Base-by-base conservation (phyloP, 2,797 vertebrate species). In the Eospalax fontanierii region DNA sequence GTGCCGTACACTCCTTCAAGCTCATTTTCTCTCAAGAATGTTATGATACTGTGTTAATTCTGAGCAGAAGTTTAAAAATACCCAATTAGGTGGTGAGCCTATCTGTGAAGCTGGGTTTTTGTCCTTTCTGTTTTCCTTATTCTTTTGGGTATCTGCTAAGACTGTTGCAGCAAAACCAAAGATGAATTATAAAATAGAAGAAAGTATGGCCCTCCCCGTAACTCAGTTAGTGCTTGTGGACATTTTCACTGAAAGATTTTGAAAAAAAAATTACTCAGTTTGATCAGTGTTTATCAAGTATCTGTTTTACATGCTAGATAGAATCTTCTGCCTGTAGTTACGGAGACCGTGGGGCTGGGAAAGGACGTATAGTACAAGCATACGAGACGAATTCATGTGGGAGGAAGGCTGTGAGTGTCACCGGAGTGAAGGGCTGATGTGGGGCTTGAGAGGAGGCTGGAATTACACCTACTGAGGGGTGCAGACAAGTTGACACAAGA, bases 221-320 rank as follows among this genome's bases (percentile, higher is more conserved):
- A 65, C 2, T 46, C 75, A 85, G 7, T 86, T 88, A 82, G 43
- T 66, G 59, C 50, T 79, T 46, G n/a, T 4, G 84, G 92, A 38
- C 5, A 28, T 6, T 87, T 93, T 81, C 71, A 35, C 80, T 76
- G 73, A 92, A 87, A 93, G 21, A 0, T 59, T 89, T 91, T 63
- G 0, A 78, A 80, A 54, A 91, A 81, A 78, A 21, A 82, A 28
- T 95, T 86, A 43, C 93, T 82, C 87, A 87, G 81, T 89, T 85
- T 94, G 91, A 68, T 91, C 73, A 81, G 43, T 87, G 93, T 68
- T 92, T 79, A 86, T 40, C 87, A 71, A 86, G 65, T 70, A 78
- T 46, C 35, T 95, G 1, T 85, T 91, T 90, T 86, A 61, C 1
- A 4, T 86, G 38, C 4, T 80, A 73, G 68, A 28, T 75, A 57